Base-by-base conservation (phyloP, 2,888 invertebrate species). In the Aromia moschata region DNA sequence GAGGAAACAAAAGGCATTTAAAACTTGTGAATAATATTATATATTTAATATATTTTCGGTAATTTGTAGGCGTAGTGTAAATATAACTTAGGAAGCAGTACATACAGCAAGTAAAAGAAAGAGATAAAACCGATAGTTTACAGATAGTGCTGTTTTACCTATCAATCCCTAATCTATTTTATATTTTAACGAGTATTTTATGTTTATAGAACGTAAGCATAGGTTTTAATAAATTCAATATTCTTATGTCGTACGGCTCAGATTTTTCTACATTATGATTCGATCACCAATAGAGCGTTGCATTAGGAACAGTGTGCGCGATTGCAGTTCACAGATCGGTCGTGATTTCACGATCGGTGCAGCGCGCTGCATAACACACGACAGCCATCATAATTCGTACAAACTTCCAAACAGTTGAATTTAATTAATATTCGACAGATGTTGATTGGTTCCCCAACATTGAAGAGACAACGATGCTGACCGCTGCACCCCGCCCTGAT, bases 1-100 rank as follows among this genome's bases (percentile, higher is more conserved):
- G 18, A 37, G 37, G 17, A 37, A 47, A 25, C 17, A 30, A 45
- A 45, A 15, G 14, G 16, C 20, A 20, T 40, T 52, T 52, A 30
- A 51, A 52, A 52, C 41, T 41, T 52, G 52, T 52, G 52, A 52
- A 52, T 52, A 52, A 52, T 37, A n/a, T n/a, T n/a, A 41, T 52
- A 41, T 52, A 49, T 52, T 51, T 52, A 52, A 52, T 52, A 52
- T 52, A 52, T 52, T 52, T 52, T 52, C 52, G 52, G 20, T 52
- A 52, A 52, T 15, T 38, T 38, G 38, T 49, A 49, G 45, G 25
- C 15, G 38, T 52, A 52, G 41, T 52, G 52, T 52, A 52, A 17
- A 52, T 52, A 51, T 14, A 25, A n/a, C 11, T 30, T 52, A 52
- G 52, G 25, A 30, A 41, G 11, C 52, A 41, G 41, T 38, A 25